Evolutionary conservation across 2,113 vertebrate species (phyloP), one percentile per base, ranked within the genome.

Genomic region (Onychostruthus taczanowskii): DNA sequence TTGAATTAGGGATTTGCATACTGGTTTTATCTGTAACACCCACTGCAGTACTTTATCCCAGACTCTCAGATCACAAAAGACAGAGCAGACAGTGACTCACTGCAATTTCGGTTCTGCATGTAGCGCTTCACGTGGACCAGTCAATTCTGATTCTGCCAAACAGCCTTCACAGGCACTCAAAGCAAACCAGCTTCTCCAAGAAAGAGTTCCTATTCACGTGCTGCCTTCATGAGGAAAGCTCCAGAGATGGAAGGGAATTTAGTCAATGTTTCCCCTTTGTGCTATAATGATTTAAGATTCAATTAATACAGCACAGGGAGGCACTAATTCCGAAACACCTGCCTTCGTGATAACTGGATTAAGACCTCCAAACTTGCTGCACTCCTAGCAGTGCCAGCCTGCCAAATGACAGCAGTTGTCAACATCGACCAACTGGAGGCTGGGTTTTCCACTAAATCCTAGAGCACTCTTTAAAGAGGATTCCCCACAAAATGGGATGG

Each of bases 21-120:
- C 79, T 86, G 95, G 67, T 84, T 96, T 96, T 89, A 93, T 93
- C 90, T 93, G 8, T 86, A 93, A 94, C 94, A 93, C 94, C 92
- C 95, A 94, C 93, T 92, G 89, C 93, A 86, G 85, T 53, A 44
- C 80, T 94, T 89, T 87, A 94, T 87, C 93, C 91, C 91, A 95
- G 96, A 91, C 91, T 91, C 87, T 68, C 87, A 62, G 94, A 87
- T 94, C 93, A 91, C 95, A 95, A 84, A 94, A 94, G 93, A 80
- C 63, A 78, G 91, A 78, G 93, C 94, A 96, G 94, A 95, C 91
- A 78, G 89, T 89, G 94, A 95, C 87, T 95, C 94, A 94, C 73
- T 58, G 74, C 89, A 95, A 84, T 92, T 92, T 94, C 6, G 0
- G 89, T 68, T 93, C 91, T 75, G 55, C 74, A 8, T 72, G 89